Evolutionary conservation across 2,797 vertebrate genomes (phyloP), one percentile per base, ranked within the genome.

Genomic region (Pipistrellus kuhlii): DNA sequence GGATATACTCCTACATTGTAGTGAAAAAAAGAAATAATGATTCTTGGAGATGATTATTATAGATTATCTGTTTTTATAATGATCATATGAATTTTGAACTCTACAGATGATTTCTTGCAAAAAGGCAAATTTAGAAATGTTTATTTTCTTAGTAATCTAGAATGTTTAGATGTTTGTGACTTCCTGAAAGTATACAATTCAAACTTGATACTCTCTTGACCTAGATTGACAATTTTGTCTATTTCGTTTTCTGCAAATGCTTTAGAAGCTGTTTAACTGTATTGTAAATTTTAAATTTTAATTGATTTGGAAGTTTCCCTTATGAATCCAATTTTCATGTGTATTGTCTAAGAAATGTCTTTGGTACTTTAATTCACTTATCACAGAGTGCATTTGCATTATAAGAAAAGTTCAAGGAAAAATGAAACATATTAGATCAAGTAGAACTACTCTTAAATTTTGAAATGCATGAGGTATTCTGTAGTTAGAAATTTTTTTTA

Each of bases 221-320:
- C 23, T 32, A 75, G 18, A 11, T 3, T 38, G 20, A 81, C 15
- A 72, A 6, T 77, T 82, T 57, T 48, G 17, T 72, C 20, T 55
- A 44, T 93, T 92, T 41, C 51, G 0, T 72, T 81, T 93, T 78
- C 17, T 90, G 73, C 85, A 57, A 69, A 72, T n/a, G 20, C 41
- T 89, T 57, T 94, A 62, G 57, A 93, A 90, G 62, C 46, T 94
- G 1, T 85, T 93, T 93, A 83, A 87, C 35, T 92, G 35, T 84
- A 15, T 46, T 89, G 73, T 46, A 81, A 85, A 53, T 59, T 89
- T 64, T 46, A 81, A 85, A 53, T 59, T 89, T 64, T 84, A 35
- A 76, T 44, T 77, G 6, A 66, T 76, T 75, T 89, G 9, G 23
- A 94, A 91, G 23, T 88, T 92, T 90, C 15, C 27, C 5, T 85